Evolutionary conservation across 2,797 vertebrate species (phyloP), one percentile per base, ranked within the genome.

Genomic region (Gila robusta): DNA sequence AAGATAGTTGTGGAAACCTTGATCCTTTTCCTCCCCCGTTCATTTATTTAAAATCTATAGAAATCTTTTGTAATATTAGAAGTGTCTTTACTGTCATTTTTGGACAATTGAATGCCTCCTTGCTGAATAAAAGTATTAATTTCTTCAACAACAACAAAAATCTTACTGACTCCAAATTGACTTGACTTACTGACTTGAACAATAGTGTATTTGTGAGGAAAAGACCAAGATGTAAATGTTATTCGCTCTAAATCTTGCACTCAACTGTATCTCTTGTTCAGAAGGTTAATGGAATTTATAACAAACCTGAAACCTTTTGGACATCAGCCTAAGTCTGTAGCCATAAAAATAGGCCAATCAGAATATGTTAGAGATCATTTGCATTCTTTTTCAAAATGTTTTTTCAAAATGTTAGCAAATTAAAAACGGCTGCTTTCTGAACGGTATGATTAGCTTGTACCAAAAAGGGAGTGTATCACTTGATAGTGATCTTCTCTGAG

Each of bases 401-500:
- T 76, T 37, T 37, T 54, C 17, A 7, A 78, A 59, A 79, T 41
- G 54, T 62, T 62, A 41, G 35, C 54, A 41, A 79, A 79, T 79
- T 78, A 62, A 79, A 62, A 62, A 26, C 54, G 11, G 76, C 52
- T 17, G 23, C 16, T 19, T 44, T 72, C 23, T 44, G n/a, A 44
- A 44, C 23, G 2, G 70, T 44, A 49, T 47, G 12, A 26, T 72
- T 39, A 70, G 21, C 67, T 39, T 70, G 28, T 7, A 52, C 17
- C 35, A 23, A 70, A 37, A 21, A 28, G 44, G 59, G 1, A 49
- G 41, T 6, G 26, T 16, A 67, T 32, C 41, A 32, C 10, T 49
- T 67, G n/a, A 47, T 80, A 2, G 64, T 35, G 62, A 67, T 80
- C 39, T 32, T 28, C 10, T 64, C 78, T 14, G 62, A 49, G 62